phyloP scores from a whole-genome alignment of 2,797 vertebrate genomes.

The Anguilla megastoma region DNA sequence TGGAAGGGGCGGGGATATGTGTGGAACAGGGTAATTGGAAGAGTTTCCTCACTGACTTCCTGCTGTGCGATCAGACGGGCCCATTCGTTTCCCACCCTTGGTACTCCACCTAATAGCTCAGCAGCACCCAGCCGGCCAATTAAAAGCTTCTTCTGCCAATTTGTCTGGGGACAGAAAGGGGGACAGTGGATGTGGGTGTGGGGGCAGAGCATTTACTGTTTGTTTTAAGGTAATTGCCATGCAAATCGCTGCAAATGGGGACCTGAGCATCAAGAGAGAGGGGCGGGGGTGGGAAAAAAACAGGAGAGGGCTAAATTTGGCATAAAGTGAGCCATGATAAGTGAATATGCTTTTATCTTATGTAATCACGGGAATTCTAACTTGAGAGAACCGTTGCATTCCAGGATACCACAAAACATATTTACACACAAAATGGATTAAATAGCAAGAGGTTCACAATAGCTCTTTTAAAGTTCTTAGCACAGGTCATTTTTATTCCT shows the following conservation, averaged over 20 bases:
- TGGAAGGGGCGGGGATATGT: conserved; percentile 21
- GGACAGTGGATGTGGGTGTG: conserved; percentile 1
- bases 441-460: not conserved
- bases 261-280: not conserved
- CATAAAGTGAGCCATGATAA: not conserved
- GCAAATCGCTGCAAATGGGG: conserved; percentile 39
- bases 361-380: not conserved
- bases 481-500: not conserved
- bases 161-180: conserved; percentile 44
- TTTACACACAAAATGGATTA: not conserved
- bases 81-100: conserved; percentile 45
- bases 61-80: conserved; percentile 36
- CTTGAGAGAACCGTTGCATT: not conserved
- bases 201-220: conserved; percentile 43
- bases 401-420: not conserved
- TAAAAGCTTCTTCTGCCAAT: conserved; percentile 49
- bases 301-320: not conserved
- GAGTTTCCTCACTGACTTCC: conserved; percentile 37
- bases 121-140: conserved; percentile 45
- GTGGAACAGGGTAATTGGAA: conserved; percentile 45
- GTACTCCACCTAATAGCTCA: conserved; percentile 38
- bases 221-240: conserved; percentile 46
- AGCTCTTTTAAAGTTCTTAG: not conserved
- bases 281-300: not conserved
- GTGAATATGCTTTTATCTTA: not conserved